These are phyloP conservation scores for Ethmia dodecea DNA, from an alignment of 2,888 invertebrate genomes.

Conservation along the genomic window DNA sequence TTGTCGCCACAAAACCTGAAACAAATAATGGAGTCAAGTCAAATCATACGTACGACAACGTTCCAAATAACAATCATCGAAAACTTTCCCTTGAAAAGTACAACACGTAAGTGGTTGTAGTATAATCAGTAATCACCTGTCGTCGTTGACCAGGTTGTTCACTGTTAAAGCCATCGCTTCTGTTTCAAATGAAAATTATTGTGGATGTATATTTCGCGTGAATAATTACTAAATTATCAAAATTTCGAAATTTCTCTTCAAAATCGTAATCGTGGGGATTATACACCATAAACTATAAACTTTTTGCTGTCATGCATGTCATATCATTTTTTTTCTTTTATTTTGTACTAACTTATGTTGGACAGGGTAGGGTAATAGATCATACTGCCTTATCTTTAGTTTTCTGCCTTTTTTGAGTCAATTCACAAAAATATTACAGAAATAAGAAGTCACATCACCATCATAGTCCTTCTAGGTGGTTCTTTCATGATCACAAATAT, in stretches of 20 bases:
- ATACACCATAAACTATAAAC: slow-evolving; percentile 24
- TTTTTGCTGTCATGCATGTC: background rate
- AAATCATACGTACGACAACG: slow-evolving; percentile 4
- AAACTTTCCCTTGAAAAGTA: slow-evolving; percentile 53
- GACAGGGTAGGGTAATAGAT: no score
- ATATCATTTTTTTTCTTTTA: background rate
- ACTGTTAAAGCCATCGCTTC: slow-evolving; percentile 57
- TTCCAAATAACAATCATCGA: background rate
- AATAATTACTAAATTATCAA: slow-evolving; percentile 27
- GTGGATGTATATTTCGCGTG: slow-evolving; percentile 11
- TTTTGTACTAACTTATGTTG: no score
- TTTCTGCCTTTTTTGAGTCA: no score
- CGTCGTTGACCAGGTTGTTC: slow-evolving; percentile 63
- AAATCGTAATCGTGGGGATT: slow-evolving; percentile 35
- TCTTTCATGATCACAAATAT: no score
- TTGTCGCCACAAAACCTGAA: slow-evolving; percentile 75
- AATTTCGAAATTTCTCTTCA: slow-evolving; percentile 35
- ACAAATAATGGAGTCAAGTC: slow-evolving; percentile 15
- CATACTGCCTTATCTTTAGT: no score
- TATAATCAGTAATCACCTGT: slow-evolving; percentile 46
- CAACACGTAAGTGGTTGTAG: slow-evolving; percentile 24
- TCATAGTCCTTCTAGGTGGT: no score
- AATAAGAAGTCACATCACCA: no score
- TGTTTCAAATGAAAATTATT: slow-evolving; percentile 16
- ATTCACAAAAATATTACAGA: no score